Evolutionary conservation across 2,113 vertebrate species (phyloP).

Genomic region (Tychaedon coryphoeus): DNA sequence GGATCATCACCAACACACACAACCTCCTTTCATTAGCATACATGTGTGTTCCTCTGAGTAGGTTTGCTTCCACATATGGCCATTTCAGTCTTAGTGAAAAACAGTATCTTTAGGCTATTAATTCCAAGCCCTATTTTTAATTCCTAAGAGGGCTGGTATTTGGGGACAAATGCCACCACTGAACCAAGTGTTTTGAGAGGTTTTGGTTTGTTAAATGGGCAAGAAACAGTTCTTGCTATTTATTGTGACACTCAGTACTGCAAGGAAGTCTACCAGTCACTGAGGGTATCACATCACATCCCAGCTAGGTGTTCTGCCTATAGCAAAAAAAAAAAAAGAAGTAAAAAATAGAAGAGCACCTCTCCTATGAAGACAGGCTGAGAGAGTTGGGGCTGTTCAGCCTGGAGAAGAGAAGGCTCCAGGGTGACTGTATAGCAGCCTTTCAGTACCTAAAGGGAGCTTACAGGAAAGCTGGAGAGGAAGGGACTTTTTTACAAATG

Average conservation of each 20-base stretch:
- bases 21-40: neutral
- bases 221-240: neutral
- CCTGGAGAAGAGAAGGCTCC: neutral
- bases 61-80: neutral
- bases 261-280: neutral
- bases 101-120: neutral
- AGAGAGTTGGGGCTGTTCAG: neutral
- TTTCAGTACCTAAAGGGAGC: neutral
- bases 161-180: neutral
- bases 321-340: neutral
- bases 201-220: neutral
- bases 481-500: neutral
- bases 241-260: neutral
- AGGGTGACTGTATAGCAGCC: fast-evolving
- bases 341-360: neutral
- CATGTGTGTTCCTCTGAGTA: neutral
- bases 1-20: neutral
- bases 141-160: neutral
- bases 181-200: neutral
- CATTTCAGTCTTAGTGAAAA: neutral
- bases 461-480: neutral
- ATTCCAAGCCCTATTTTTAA: neutral
- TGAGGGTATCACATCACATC: neutral
- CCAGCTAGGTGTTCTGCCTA: neutral
- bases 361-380: neutral